Base-by-base conservation (phyloP, 2,797 vertebrate species). In the Lepilemur septentrionalis region DNA sequence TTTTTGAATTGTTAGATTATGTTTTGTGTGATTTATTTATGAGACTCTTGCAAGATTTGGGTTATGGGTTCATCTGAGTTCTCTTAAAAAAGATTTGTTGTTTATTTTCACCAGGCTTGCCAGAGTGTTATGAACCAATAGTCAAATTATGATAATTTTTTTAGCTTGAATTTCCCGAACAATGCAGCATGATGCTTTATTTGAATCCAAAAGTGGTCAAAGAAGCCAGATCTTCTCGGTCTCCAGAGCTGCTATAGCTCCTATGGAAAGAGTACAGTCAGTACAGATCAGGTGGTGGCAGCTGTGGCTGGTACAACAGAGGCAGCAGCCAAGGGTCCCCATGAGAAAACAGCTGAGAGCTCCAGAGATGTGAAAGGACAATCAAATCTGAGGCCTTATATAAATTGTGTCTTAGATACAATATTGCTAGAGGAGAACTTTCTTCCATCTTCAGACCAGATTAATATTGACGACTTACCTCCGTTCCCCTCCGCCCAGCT, bases 131-230 rank as follows among this genome's bases (percentile, higher is more conserved):
- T 35, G 22, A 85, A 76, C 8, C 59, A 87, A 35, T 18, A 43
- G 7, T 95, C 43, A 73, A 92, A 80, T 76, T 41, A 85, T 35
- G 30, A n/a, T 65, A 17, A 81, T 41, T 46, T 79, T 79, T 91
- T 63, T 61, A 81, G 91, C 20, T 75, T 25, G 12, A 76, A 63
- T 92, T 81, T 84, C 28, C 17, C 59, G 41, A 97, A 61, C 35
- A 81, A 25, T 81, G 30, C 22, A 10, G 48, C 41, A 50, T 32
- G 13, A 7, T 70, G 20, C 35, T 78, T 94, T 63, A 86, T 32
- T 50, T 69, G 43, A 81, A 57, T 85, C 32, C 35, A 55, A 59
- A 50, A 72, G 28, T 84, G 7, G 12, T 25, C 57, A 23, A 43
- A 55, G 35, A 38, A 95, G 28, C 61, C 22, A 78, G 0, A 11